Conservation (phyloP, 1,140 invertebrate genomes). For the Drosophila bocqueti region DNA sequence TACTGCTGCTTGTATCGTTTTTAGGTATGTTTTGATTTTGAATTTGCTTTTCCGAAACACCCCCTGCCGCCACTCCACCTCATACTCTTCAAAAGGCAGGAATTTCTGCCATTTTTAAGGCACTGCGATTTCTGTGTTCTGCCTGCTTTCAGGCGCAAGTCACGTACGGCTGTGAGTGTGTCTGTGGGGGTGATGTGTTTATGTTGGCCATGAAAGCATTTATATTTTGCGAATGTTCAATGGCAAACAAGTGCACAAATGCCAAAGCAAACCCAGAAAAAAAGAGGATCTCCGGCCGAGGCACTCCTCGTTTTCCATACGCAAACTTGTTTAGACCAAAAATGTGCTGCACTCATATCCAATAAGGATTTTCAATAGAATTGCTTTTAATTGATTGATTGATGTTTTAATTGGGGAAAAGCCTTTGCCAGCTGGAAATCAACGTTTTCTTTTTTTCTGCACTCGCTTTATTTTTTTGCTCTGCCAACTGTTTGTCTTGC, state of each 20-base stretch:
- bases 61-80: background rate
- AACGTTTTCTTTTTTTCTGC: conserved; percentile 45
- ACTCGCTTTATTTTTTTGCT: conserved; percentile 24
- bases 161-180: conserved; percentile 50
- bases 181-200: conserved; percentile 9
- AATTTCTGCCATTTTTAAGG: conserved; percentile 59
- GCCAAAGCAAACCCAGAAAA: conserved; percentile 47
- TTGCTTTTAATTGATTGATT: conserved; percentile 83
- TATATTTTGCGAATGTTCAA: conserved; percentile 65
- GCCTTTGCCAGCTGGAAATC: conserved; percentile 54
- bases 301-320: conserved; percentile 14
- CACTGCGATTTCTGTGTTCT: conserved; percentile 57
- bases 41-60: conserved; percentile 44
- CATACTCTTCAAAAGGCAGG: background rate
- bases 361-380: conserved; percentile 74
- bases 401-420: conserved; percentile 83
- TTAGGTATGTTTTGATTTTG: conserved; percentile 77
- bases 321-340: conserved; percentile 69
- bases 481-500: conserved; percentile 40
- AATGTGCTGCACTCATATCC: conserved; percentile 66
- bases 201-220: conserved; percentile 66
- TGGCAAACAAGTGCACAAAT: conserved; percentile 67
- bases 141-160: conserved; percentile 72
- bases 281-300: conserved; percentile 25
- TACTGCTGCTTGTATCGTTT: conserved; percentile 66